Percentiles rank a stretch among this genome's conserved stretches.
Conservation (phyloP, 2,113 vertebrate genomes). For the Corythornis madagascariensis region DNA sequence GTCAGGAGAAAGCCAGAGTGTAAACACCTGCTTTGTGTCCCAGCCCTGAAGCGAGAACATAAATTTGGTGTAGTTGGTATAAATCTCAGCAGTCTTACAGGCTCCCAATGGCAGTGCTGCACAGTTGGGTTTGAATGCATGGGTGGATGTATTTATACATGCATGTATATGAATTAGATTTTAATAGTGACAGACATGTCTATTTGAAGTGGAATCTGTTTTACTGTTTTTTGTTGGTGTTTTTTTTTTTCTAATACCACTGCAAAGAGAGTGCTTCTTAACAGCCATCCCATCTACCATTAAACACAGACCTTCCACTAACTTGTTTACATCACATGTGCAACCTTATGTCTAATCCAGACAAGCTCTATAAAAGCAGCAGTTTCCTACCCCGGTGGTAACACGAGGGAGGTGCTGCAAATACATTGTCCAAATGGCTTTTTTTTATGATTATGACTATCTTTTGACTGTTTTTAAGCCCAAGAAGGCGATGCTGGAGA, state of each 20-base stretch:
- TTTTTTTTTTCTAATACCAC: constrained; percentile 31
- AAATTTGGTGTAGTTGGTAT: background rate
- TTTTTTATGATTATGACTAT: background rate
- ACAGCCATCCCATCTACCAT: background rate
- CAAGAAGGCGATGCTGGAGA: background rate
- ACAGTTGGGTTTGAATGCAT: constrained; percentile 11
- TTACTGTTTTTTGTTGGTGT: background rate
- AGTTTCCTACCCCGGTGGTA: background rate
- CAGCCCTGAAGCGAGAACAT: background rate
- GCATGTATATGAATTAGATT: constrained; percentile 36
- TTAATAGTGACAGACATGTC: constrained; percentile 24
- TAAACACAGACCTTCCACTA: background rate
- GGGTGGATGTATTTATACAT: constrained; percentile 47
- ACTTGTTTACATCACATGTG: constrained; percentile 12
- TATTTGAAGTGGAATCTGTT: constrained; percentile 48
- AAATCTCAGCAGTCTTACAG: background rate
- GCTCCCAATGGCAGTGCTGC: background rate
- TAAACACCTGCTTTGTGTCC: constrained; percentile 6
- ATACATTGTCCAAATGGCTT: constrained; percentile 33
- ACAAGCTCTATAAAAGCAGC: background rate
- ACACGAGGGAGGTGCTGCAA: constrained; percentile 3
- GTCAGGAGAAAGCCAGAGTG: constrained; percentile 14
- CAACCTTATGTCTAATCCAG: constrained; percentile 36
- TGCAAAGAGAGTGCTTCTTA: background rate
- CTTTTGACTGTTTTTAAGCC: background rate